Evolutionary conservation across 1,140 invertebrate species (phyloP), one percentile per base, ranked within the genome.

Genomic region (Maconellicoccus hirsutus): DNA sequence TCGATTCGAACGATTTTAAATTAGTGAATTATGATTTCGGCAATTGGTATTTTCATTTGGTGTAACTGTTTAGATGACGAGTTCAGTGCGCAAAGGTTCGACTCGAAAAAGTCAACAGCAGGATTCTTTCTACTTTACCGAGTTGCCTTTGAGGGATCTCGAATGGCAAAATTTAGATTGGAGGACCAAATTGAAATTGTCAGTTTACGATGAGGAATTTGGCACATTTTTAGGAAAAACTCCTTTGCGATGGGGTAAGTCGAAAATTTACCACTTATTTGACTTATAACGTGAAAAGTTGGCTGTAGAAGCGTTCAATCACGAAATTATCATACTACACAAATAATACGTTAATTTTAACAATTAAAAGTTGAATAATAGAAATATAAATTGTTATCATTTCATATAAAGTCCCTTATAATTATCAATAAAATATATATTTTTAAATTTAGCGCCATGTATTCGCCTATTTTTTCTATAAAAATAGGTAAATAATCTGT

Each of bases 221-320:
- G 87, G 88, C 76, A 89, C 93, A 80, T 88, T 94, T 79, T 82
- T 94, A 74, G 93, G 93, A 73, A 84, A 92, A 74, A 94, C 92
- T 72, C 91, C 89, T 73, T 83, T 86, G 75, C 93, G 90, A 81
- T 95, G 92, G 92, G 91, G 92, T 94, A 82, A 92, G 90, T 86
- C n/a, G n/a, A n/a, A n/a, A n/a, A n/a, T n/a, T n/a, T 22, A 26
- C 21, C 70, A 33, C 29, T 33, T 33, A 33, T 33, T 6, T 12
- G 29, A 33, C 29, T 33, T 33, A 12, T 33, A 3, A 33, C 12
- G 29, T 33, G 12, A 33, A 6, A 33, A 33, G 12, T 33, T 33
- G 3, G 4, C 12, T 33, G 29, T 33, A 12, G 29, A 12, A 33
- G 3, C 29, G 29, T 33, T 33, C n/a, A 12, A 33, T 33, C 29